These are phyloP conservation scores for Pitangus sulphuratus DNA, from an alignment of 2,797 vertebrate species.

Conservation along the genomic window DNA sequence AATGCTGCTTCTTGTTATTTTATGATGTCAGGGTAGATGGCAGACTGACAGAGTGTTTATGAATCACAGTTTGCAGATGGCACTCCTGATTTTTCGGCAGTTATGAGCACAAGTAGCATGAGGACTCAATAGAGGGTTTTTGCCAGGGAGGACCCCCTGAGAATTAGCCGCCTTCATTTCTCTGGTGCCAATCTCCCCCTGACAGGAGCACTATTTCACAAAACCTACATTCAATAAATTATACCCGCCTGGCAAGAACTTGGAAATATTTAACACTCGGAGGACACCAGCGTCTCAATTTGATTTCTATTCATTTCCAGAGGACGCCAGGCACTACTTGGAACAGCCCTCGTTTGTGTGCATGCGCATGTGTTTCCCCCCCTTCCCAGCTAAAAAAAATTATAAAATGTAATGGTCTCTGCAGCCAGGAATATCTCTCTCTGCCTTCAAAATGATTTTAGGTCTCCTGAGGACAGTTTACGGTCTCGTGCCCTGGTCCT, in stretches of 20 bases:
- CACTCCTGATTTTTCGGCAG: constrained; percentile 81
- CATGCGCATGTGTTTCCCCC: background rate
- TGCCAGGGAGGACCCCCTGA: constrained; percentile 83
- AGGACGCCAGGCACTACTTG: constrained; percentile 47
- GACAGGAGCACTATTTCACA: constrained; percentile 76
- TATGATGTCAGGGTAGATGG: constrained; percentile 85
- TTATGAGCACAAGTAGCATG: constrained; percentile 81
- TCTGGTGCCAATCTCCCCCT: constrained; percentile 79
- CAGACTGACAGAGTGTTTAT: constrained; percentile 86
- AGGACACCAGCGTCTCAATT: constrained; percentile 54
- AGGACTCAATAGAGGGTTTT: constrained; percentile 78
- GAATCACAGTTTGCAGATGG: constrained; percentile 89
- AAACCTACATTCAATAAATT: constrained; percentile 79
- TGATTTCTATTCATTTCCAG: constrained; percentile 70
- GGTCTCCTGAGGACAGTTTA: constrained; percentile 67
- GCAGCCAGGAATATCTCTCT: constrained; percentile 19
- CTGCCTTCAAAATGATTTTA: constrained; percentile 53
- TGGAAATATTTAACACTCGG: constrained; percentile 68
- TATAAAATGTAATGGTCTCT: background rate
- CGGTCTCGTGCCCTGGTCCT: constrained; percentile 66
- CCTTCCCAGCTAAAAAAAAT: background rate
- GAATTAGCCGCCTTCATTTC: constrained; percentile 80
- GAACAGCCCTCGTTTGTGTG: constrained; percentile 46
- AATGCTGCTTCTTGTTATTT: constrained; percentile 84
- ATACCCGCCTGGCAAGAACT: constrained; percentile 68